phyloP scores from a whole-genome alignment of 2,797 vertebrate species.

The Micrastur ruficollis region DNA sequence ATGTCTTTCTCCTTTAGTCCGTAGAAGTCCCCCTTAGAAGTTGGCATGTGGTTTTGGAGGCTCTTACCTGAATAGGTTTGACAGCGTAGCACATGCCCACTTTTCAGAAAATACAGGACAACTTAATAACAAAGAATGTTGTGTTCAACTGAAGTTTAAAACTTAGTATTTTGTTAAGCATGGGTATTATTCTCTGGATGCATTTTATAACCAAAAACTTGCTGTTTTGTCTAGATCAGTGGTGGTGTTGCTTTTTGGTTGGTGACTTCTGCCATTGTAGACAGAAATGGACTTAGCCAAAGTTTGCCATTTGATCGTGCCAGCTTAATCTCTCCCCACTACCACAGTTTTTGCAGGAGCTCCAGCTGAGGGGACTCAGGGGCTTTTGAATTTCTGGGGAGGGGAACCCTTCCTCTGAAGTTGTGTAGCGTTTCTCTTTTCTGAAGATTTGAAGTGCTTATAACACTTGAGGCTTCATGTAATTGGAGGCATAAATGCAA shows the following conservation, averaged over 20 bases:
- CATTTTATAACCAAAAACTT: not conserved
- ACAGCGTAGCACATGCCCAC: not conserved
- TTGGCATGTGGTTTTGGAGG: not conserved
- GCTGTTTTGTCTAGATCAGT: not conserved
- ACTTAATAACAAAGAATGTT: not conserved
- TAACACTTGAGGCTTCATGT: not conserved
- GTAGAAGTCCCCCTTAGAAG: not conserved
- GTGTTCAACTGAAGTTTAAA: not conserved
- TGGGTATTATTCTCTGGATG: not conserved
- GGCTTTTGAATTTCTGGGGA: not conserved
- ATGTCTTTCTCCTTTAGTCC: not conserved
- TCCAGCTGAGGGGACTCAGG: rapidly evolving
- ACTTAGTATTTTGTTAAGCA: not conserved
- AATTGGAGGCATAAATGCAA: conserved; percentile 6
- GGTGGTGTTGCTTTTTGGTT: not conserved
- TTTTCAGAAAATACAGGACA: not conserved
- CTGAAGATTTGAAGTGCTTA: not conserved
- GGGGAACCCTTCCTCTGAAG: not conserved
- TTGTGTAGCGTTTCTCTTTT: not conserved
- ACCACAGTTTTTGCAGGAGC: not conserved
- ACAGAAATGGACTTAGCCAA: not conserved
- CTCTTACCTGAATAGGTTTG: not conserved
- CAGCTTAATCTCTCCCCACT: not conserved
- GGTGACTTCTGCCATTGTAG: not conserved
- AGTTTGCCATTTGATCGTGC: not conserved